phyloP scores from a whole-genome alignment of 2,888 invertebrate species.

The Leptopilina myrica region DNA sequence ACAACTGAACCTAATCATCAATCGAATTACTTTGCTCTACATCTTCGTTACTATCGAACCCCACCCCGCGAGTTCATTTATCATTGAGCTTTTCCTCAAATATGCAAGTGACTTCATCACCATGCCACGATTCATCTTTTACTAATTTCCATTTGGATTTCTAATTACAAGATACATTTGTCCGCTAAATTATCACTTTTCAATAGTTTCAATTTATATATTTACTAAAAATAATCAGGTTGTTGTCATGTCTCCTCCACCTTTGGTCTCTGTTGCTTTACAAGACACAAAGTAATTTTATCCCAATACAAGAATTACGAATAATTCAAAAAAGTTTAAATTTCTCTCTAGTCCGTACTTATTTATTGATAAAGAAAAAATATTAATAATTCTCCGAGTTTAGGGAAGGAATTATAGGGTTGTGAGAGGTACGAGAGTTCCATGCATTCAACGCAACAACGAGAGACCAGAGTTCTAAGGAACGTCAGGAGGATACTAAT shows the following conservation, averaged over 20 bases:
- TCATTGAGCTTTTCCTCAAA: slow-evolving; percentile 22
- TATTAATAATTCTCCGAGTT: slow-evolving; percentile 62
- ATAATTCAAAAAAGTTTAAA: slow-evolving; percentile 47
- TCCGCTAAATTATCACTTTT: not conserved
- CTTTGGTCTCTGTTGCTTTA: slow-evolving; percentile 44
- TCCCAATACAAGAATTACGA: slow-evolving; percentile 30
- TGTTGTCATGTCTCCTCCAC: slow-evolving; percentile 35
- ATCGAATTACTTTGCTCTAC: not conserved
- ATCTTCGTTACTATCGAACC: slow-evolving; percentile 51
- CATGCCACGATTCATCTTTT: slow-evolving; percentile 15
- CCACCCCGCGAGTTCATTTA: slow-evolving; percentile 42
- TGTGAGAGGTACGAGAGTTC: slow-evolving; percentile 76
- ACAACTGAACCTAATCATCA: not conserved
- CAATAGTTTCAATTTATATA: not conserved
- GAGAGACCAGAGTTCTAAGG: slow-evolving; percentile 74
- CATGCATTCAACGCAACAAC: slow-evolving; percentile 77
- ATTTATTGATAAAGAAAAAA: slow-evolving; percentile 48
- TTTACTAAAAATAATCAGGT: not conserved
- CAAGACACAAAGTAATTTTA: slow-evolving; percentile 40
- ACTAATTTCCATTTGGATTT: not conserved
- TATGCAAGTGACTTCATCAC: slow-evolving; percentile 5
- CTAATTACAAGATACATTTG: not conserved
- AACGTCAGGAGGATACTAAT: slow-evolving; percentile 73
- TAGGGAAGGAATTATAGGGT: slow-evolving; percentile 59
- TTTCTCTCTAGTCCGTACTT: slow-evolving; percentile 58